phyloP scores from a whole-genome alignment of 2,888 invertebrate genomes.

The Desoria tigrina region DNA sequence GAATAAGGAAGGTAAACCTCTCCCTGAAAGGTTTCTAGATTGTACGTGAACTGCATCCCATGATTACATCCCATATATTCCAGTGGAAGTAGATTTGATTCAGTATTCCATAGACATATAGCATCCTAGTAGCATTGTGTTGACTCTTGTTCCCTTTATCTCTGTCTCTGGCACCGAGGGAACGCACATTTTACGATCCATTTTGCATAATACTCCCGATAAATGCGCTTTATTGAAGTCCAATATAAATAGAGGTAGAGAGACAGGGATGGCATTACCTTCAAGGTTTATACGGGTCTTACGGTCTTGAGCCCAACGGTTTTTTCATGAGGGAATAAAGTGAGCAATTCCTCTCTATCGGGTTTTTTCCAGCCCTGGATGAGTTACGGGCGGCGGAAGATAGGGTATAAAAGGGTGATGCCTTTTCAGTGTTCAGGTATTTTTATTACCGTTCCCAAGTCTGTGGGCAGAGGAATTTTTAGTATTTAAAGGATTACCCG shows the following conservation, averaged over 20 bases:
- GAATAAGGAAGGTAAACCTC: neutral
- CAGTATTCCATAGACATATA: neutral
- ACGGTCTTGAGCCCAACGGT: no score
- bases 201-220: slow-evolving; percentile 48
- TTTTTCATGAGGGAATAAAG: no score
- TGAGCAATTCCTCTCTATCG: no score
- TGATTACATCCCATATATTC: slow-evolving; percentile 12
- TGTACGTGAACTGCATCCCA: slow-evolving; percentile 32
- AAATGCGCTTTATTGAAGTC: slow-evolving; percentile 47
- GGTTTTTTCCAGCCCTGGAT: no score
- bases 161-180: slow-evolving; percentile 27
- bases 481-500: no score
- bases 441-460: no score
- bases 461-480: no score
- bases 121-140: neutral
- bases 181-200: slow-evolving; percentile 39
- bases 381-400: no score
- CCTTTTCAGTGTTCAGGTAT: no score
- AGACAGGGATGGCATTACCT: neutral
- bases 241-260: slow-evolving; percentile 29
- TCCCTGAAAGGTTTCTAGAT: slow-evolving; percentile 18
- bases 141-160: slow-evolving; percentile 15
- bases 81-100: neutral
- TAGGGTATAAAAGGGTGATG: no score
- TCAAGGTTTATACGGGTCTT: no score